Base-by-base conservation (phyloP, 2,797 vertebrate species). In the Hipposideros larvatus region DNA sequence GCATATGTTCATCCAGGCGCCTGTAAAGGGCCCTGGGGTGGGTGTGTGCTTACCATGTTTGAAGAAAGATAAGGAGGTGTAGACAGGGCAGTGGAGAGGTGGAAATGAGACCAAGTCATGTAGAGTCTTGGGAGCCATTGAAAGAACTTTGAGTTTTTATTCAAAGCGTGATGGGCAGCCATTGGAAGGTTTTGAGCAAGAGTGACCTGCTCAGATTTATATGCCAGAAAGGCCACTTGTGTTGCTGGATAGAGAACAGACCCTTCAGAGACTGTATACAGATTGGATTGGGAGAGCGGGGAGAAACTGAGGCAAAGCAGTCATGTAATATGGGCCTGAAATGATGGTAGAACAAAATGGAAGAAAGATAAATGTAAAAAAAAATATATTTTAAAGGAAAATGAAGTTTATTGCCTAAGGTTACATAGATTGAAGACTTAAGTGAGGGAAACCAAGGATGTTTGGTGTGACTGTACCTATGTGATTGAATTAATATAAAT, bases 381-480 rank as follows among this genome's bases (percentile, higher is more conserved):
- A 31, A 68, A 3, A 37, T 37, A 51, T 21, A 46, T 8, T 53
- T 92, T 46, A 94, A 74, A 95, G 73, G 41, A 94, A 92, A 91
- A 59, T 78, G 63, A 53, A 90, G 43, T 61, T 51, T 61, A 59
- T 84, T 73, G 22, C 22, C 51, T 73, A 86, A 46, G 51, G n/a
- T 86, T 75, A 28, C 24, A 22, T 3, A 83, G n/a, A 31, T 41
- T n/a, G 26, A 77, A 59, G 77, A 41, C 80, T 73, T 71, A 65
- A 89, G 92, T 73, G 79, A 78, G 61, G 43, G 26, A 55, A 66
- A 63, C 84, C 55, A 51, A 57, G 51, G 43, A 41, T 68, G 74
- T 34, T 65, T 51, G 13, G 48, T 24, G 4, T 37, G 46, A 65
- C 11, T 13, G 7, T 31, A 66, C 4, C 34, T 74, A 28, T 31